Percentiles rank a stretch among this genome's conserved stretches.
Evolutionary conservation across 2,113 vertebrate genomes (phyloP).

Genomic region (Panurus biarmicus): DNA sequence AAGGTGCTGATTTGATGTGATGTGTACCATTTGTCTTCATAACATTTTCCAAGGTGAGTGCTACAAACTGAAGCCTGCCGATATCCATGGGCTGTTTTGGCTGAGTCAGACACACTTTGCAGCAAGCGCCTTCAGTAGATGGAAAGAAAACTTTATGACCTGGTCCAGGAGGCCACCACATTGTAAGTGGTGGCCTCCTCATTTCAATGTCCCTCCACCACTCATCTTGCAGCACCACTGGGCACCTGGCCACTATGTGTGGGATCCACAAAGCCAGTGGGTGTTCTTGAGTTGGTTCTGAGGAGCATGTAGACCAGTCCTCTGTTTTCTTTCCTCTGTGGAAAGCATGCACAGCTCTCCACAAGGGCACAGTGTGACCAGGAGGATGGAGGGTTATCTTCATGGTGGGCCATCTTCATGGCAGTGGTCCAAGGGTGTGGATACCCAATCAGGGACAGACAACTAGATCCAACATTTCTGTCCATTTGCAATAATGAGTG

Average conservation of each 20-base stretch:
- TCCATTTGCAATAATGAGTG: background rate
- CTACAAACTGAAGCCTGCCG: background rate
- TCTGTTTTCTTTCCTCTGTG: background rate
- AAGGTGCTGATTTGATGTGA: conserved; percentile 41
- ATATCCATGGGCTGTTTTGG: background rate
- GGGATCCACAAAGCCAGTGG: background rate
- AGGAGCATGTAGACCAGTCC: background rate
- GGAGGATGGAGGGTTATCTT: background rate
- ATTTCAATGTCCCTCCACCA: background rate
- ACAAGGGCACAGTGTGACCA: background rate
- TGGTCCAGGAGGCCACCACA: background rate
- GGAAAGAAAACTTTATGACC: background rate
- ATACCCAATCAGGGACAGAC: background rate
- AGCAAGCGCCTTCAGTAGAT: background rate
- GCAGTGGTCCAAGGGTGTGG: background rate
- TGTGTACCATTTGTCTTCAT: background rate
- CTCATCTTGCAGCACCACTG: background rate
- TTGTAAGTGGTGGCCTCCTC: background rate
- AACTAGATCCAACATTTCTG: background rate
- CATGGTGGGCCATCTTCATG: background rate
- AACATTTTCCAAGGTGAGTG: background rate
- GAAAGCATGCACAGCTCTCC: background rate
- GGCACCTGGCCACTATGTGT: rapidly evolving
- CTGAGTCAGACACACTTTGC: background rate
- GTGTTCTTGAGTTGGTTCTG: background rate